Evolutionary conservation across 2,888 invertebrate genomes (phyloP).

Genomic region (Lomographa bimaculata): DNA sequence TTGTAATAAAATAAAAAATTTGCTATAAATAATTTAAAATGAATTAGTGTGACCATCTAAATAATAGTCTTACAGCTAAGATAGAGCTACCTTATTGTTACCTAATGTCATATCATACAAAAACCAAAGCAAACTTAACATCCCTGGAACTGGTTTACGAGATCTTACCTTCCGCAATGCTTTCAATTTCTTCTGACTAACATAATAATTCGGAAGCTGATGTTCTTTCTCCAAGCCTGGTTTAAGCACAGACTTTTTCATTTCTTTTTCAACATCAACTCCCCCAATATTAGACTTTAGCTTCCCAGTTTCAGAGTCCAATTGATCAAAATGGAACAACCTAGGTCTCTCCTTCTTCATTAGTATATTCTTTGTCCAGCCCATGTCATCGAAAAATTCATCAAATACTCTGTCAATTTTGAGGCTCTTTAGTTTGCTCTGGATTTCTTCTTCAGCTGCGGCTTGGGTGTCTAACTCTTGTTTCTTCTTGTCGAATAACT

Average conservation of each 20-base stretch:
- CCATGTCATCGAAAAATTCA: slow-evolving; percentile 70
- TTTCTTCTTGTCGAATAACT: slow-evolving; percentile 63
- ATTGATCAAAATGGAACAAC: slow-evolving; percentile 67
- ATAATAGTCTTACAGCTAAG: too few species aligned
- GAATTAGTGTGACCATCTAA: too few species aligned
- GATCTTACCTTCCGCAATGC: slow-evolving; percentile 78
- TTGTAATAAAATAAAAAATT: too few species aligned
- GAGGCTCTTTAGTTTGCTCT: slow-evolving; percentile 55
- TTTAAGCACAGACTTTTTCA: slow-evolving; percentile 85
- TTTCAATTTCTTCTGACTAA: slow-evolving; percentile 82
- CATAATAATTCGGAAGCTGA: slow-evolving; percentile 82
- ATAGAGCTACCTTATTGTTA: too few species aligned
- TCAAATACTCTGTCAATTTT: slow-evolving; percentile 65
- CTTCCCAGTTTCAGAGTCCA: slow-evolving; percentile 65
- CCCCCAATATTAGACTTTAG: slow-evolving; percentile 66
- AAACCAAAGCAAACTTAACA: too few species aligned
- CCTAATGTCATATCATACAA: too few species aligned
- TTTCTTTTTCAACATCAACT: slow-evolving; percentile 79
- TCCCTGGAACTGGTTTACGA: too few species aligned
- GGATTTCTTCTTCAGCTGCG: slow-evolving; percentile 53
- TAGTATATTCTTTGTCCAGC: slow-evolving; percentile 59
- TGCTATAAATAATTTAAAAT: too few species aligned
- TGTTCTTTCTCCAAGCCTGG: slow-evolving; percentile 87
- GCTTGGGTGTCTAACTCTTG: slow-evolving; percentile 56
- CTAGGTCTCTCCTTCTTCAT: slow-evolving; percentile 47